Evolutionary conservation across 2,113 vertebrate genomes (phyloP).

Genomic region (Cathartes aura): DNA sequence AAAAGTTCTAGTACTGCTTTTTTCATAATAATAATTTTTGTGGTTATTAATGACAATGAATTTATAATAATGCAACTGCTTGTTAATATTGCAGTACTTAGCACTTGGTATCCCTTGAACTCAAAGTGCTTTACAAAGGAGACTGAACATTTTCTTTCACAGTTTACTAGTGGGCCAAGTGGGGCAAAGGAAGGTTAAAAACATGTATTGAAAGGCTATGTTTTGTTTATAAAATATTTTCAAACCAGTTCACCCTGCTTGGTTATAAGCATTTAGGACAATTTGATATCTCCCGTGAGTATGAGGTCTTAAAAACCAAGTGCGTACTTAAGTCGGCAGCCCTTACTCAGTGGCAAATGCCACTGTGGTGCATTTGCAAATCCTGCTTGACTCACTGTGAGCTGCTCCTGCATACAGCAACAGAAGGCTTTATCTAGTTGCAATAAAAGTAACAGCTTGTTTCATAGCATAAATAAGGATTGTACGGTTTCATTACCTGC

Average conservation of each 20-base stretch:
- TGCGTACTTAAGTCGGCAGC: not conserved
- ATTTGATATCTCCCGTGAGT: not conserved
- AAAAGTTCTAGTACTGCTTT: not conserved
- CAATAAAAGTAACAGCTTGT: constrained; percentile 1
- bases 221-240: not conserved
- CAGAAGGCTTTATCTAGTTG: not conserved
- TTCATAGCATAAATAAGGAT: constrained; percentile 27
- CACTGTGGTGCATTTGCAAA: not conserved
- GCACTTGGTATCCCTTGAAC: not conserved
- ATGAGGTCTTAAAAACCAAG: not conserved
- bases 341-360: not conserved
- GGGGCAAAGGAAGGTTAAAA: not conserved
- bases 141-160: not conserved
- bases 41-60: not conserved
- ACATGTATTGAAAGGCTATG: not conserved
- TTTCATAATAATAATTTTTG: not conserved
- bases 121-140: not conserved
- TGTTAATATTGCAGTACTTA: not conserved
- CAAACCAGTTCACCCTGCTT: not conserved
- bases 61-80: not conserved
- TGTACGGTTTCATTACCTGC: constrained; percentile 10
- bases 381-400: not conserved
- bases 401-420: not conserved
- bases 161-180: not conserved
- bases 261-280: not conserved